These are phyloP conservation scores for Globia sparganii DNA, from an alignment of 2,888 invertebrate species.

Conservation along the genomic window DNA sequence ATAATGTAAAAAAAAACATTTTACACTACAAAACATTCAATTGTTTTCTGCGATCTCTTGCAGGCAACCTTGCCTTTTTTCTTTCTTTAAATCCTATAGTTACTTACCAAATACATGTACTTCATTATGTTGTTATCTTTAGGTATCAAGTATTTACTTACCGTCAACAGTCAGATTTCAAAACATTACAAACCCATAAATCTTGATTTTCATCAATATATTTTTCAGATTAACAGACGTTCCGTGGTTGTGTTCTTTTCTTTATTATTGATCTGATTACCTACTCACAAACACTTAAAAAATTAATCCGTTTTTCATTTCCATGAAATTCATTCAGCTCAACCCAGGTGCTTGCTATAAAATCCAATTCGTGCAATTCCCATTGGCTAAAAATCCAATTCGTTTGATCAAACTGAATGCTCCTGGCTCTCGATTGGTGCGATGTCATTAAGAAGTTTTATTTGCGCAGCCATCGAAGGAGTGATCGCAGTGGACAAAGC, in stretches of 20 bases:
- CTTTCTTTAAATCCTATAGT: too few species aligned
- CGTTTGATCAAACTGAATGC: slow-evolving; percentile 26
- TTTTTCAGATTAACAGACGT: background rate
- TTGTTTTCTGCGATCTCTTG: too few species aligned
- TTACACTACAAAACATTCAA: too few species aligned
- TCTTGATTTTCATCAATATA: background rate
- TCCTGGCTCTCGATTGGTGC: slow-evolving; percentile 16
- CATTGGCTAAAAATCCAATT: slow-evolving; percentile 44
- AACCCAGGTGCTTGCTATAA: slow-evolving; percentile 4
- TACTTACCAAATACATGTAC: too few species aligned
- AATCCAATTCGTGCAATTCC: slow-evolving; percentile 36
- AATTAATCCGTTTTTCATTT: background rate
- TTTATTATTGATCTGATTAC: background rate
- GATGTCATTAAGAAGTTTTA: slow-evolving; percentile 57
- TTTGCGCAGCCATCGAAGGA: slow-evolving; percentile 61
- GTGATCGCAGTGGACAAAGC: slow-evolving; percentile 68
- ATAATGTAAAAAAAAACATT: too few species aligned
- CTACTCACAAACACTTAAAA: background rate
- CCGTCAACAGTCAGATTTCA: background rate
- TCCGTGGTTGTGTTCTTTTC: background rate
- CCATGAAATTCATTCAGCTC: background rate
- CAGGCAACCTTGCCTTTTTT: too few species aligned
- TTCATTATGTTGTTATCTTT: background rate
- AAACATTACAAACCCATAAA: background rate
- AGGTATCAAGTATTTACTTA: background rate